Conservation (phyloP, 2,113 vertebrate species). For the Heliornis fulica region DNA sequence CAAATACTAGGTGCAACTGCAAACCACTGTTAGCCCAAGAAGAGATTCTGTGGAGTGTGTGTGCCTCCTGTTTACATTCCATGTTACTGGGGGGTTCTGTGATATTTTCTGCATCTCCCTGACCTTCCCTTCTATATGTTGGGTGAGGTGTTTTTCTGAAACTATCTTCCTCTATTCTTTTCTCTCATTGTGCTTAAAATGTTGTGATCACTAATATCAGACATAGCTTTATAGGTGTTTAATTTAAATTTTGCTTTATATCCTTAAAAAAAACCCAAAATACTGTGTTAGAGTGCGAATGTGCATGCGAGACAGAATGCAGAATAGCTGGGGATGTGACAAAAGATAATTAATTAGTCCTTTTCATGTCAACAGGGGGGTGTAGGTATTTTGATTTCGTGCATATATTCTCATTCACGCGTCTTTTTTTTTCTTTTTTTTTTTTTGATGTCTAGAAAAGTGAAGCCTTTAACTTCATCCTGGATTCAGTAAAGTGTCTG, state of each 20-base stretch:
- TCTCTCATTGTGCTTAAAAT: not conserved
- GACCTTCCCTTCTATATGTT: not conserved
- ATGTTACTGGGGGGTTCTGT: not conserved
- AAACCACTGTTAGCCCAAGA: not conserved
- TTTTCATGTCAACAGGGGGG: slow-evolving; percentile 35
- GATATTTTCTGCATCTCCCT: not conserved
- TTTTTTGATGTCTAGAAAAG: not conserved
- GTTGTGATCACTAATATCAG: not conserved
- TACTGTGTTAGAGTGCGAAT: not conserved
- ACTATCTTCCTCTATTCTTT: not conserved
- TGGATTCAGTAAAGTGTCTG: not conserved
- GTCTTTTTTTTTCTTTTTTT: not conserved
- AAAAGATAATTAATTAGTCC: slow-evolving; percentile 60
- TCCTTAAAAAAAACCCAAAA: not conserved
- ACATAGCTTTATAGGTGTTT: not conserved
- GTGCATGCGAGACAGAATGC: not conserved
- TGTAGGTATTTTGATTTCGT: slow-evolving; percentile 36
- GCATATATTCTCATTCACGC: slow-evolving; percentile 34
- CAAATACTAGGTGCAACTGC: not conserved
- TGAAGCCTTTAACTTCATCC: not conserved
- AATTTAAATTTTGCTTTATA: slow-evolving; percentile 34
- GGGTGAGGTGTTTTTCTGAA: not conserved
- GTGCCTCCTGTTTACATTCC: not conserved
- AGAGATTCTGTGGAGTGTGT: not conserved
- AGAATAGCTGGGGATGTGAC: slow-evolving; percentile 28